Evolutionary conservation across 1,140 invertebrate genomes (phyloP), one percentile per base, ranked within the genome.

Genomic region (Epicauta chinensis): DNA sequence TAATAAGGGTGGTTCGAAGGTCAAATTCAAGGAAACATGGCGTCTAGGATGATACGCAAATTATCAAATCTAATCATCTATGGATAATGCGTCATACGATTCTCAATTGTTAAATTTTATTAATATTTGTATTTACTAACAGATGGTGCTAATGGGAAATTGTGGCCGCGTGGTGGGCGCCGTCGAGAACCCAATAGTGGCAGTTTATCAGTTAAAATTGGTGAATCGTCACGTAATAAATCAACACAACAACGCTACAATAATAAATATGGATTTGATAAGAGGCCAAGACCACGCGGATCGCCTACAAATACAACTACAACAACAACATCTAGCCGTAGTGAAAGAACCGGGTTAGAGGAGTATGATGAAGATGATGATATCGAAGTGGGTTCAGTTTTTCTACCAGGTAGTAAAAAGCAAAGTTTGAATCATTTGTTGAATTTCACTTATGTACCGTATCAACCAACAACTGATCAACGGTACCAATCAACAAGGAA

Each of bases 391-490:
- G 89, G 87, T 74, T 89, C 87, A 71, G 80, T 89, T 60, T 82
- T 86, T 77, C 72, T 78, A 65, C 82, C 79, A 72, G 87, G 87
- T 74, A 88, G 86, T 68, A 93, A 92, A 75, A 93, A 94, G 77
- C 86, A 87, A 75, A 93, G 90, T 75, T 76, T 91, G 71, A 93
- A 90, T 74, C 88, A 94, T 80, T 81, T 95, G 80, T 78, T 95
- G 58, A 94, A 95, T 75, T 85, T 93, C 76, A 81, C 85, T 71
- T 85, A 85, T 73, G 76, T 81, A 45, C 77, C 86, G 60, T 23
- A 23, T 23, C 23, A 23, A 23, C 45, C 36, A 34, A 57, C 31
- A 14, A 12, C 53, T 39, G 31, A 58, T 48, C 36, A 46, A 38
- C 23, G 35, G 23, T 39, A 40, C 15, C 44, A 56, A 35, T 51